phyloP scores from a whole-genome alignment of 2,888 invertebrate species.

The Machimus rusticus region DNA sequence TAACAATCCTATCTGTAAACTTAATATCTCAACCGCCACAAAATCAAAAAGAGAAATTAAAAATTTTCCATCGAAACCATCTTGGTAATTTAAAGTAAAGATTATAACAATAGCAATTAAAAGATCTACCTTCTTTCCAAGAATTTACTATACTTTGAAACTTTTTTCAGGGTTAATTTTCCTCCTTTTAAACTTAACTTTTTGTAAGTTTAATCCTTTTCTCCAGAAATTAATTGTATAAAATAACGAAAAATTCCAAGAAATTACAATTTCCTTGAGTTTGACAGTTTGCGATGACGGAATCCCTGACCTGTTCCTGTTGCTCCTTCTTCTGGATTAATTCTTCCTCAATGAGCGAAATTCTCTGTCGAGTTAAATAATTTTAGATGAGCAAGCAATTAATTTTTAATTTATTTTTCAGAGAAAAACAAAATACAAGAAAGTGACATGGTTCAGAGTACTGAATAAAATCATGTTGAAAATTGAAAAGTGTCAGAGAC shows the following conservation, averaged over 20 bases:
- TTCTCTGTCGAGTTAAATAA: neutral
- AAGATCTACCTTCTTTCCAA: neutral
- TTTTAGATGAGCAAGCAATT: neutral
- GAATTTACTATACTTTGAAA: neutral
- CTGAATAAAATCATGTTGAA: neutral
- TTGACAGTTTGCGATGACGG: neutral
- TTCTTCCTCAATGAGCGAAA: neutral
- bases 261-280: neutral
- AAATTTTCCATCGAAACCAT: neutral
- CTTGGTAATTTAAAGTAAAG: neutral
- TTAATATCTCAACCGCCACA: no score
- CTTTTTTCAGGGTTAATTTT: neutral
- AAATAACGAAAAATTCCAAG: neutral
- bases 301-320: neutral
- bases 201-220: neutral
- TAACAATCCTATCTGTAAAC: no score
- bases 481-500: neutral
- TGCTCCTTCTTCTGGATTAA: neutral
- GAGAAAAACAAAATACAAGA: neutral
- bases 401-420: neutral
- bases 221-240: neutral
- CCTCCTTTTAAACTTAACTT: neutral
- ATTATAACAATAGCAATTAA: neutral
- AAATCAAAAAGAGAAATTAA: neutral
- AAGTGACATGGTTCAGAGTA: neutral